Conservation (phyloP, 1,140 invertebrate genomes). For the Coelopa frigida region DNA sequence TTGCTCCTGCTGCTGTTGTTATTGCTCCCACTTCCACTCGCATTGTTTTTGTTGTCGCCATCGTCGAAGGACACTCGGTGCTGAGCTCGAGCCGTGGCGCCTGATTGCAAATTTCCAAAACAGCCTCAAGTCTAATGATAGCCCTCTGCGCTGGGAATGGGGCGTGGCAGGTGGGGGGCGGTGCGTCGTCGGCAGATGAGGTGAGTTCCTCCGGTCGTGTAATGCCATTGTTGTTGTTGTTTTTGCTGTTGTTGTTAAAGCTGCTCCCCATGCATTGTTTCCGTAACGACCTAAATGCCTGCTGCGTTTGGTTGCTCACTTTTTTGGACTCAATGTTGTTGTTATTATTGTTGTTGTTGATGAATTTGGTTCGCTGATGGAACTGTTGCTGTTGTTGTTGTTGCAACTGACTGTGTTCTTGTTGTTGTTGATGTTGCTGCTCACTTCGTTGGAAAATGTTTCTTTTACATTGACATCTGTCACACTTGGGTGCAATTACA, state of each 20-base stretch:
- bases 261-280: too few species aligned
- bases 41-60: neutral
- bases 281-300: constrained; percentile 7
- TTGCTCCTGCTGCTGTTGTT: constrained; percentile 6
- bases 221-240: neutral
- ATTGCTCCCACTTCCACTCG: neutral
- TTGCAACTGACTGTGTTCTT: neutral
- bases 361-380: too few species aligned
- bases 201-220: neutral
- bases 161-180: too few species aligned
- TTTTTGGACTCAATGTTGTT: neutral
- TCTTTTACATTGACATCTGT: constrained; percentile 19
- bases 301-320: neutral
- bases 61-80: constrained; percentile 2
- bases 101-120: constrained; percentile 10
- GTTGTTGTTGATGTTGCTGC: neutral
- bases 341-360: neutral
- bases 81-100: too few species aligned
- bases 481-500: constrained; percentile 20
- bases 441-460: constrained; percentile 12
- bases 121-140: constrained; percentile 8
- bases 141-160: too few species aligned
- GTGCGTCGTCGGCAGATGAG: too few species aligned
- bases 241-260: neutral
- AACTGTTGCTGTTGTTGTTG: neutral